Evolutionary conservation across 2,797 vertebrate genomes (phyloP).

Genomic region (Anomalospiza imberbis): DNA sequence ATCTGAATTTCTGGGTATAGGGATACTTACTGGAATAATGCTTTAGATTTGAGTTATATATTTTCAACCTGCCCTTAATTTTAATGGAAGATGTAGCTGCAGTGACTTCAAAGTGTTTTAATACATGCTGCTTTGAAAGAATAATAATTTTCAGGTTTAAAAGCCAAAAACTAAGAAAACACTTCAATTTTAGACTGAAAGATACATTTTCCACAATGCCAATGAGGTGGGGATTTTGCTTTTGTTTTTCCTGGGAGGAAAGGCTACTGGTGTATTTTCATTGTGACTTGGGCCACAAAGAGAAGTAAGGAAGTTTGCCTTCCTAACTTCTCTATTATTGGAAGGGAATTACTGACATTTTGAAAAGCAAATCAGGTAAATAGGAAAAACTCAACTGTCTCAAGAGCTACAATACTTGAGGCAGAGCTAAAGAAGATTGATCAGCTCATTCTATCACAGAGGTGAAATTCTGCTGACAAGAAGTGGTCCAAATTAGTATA

Average conservation of each 20-base stretch:
- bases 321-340: neutral
- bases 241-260: neutral
- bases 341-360: neutral
- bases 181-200: neutral
- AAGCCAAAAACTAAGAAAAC: neutral
- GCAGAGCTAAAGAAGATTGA: neutral
- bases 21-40: neutral
- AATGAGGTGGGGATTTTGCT: neutral
- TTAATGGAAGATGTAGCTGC: neutral
- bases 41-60: neutral
- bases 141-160: neutral
- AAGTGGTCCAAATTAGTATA: neutral
- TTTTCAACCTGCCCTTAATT: neutral
- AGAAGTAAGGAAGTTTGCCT: neutral
- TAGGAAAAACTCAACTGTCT: neutral
- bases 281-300: neutral
- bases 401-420: accelerated
- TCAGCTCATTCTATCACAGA: neutral
- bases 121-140: neutral
- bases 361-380: neutral
- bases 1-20: neutral
- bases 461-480: neutral
- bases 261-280: neutral
- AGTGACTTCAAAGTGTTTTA: neutral
- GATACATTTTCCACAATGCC: neutral